A percentile compares a stretch with the other conserved stretches of the same genome.
phyloP scores from a whole-genome alignment of 1,140 invertebrate species.

The Nebria ingens region DNA sequence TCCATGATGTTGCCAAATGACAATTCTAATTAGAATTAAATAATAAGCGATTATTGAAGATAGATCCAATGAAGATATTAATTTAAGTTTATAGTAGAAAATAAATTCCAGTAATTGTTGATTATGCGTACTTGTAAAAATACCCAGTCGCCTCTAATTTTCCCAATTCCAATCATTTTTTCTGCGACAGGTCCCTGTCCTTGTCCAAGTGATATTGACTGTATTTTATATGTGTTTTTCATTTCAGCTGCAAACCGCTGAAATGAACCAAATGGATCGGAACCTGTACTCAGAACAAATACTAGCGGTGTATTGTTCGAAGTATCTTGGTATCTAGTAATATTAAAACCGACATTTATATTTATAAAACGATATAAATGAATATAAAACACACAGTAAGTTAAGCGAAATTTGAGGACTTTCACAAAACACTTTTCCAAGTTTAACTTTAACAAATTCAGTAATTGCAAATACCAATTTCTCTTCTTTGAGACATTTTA shows the following conservation, averaged over 20 bases:
- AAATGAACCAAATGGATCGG: constrained; percentile 77
- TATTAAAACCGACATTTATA: constrained; percentile 11
- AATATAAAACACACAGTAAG: constrained; percentile 47
- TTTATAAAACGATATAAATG: constrained; percentile 11
- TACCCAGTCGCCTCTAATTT: constrained; percentile 67
- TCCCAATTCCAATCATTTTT: constrained; percentile 62
- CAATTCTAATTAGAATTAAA: constrained; percentile 82
- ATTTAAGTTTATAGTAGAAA: not conserved
- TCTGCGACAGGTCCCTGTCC: constrained; percentile 80
- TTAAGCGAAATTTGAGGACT: constrained; percentile 56
- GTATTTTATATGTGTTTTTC: constrained; percentile 62
- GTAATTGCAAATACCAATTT: constrained; percentile 70
- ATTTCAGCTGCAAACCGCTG: constrained; percentile 70
- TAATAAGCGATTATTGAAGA: too few species aligned
- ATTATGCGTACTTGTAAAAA: constrained; percentile 51
- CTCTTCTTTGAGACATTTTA: constrained; percentile 70
- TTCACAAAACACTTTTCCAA: constrained; percentile 71
- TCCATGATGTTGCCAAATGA: constrained; percentile 85
- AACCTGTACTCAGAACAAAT: constrained; percentile 84
- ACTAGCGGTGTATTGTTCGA: constrained; percentile 65
- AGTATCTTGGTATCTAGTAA: constrained; percentile 58
- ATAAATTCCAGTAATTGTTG: not conserved
- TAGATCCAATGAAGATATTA: too few species aligned
- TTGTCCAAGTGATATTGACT: constrained; percentile 81
- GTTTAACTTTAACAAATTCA: constrained; percentile 62